Evolutionary conservation across 2,888 invertebrate genomes (phyloP).

Genomic region (Poecilobothrus nobilitatus): DNA sequence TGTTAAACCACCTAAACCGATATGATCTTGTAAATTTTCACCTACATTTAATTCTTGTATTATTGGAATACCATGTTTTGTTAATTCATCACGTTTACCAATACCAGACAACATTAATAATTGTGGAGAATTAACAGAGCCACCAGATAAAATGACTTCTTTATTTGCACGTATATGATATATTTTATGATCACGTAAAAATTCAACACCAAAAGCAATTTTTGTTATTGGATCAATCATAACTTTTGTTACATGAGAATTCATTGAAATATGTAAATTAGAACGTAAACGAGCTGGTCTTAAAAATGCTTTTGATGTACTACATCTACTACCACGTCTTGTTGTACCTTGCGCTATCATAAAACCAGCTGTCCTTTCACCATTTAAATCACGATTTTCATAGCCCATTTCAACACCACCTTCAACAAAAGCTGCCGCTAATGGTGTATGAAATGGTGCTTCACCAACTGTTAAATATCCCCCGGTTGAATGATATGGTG

Average conservation of each 20-base stretch:
- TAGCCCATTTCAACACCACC: constrained; percentile 79
- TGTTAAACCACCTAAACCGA: constrained; percentile 75
- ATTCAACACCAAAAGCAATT: constrained; percentile 74
- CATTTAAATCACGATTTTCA: constrained; percentile 77
- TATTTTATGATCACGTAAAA: constrained; percentile 62
- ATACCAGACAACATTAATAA: constrained; percentile 88
- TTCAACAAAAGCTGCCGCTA: constrained; percentile 72
- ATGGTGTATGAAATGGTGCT: constrained; percentile 77
- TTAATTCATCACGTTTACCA: constrained; percentile 63
- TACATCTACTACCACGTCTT: constrained; percentile 73
- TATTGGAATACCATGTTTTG: constrained; percentile 66
- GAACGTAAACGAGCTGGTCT: constrained; percentile 67
- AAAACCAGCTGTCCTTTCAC: constrained; percentile 76
- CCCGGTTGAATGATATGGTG: constrained; percentile 70
- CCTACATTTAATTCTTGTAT: constrained; percentile 77
- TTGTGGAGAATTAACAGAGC: constrained; percentile 89
- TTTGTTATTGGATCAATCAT: constrained; percentile 65
- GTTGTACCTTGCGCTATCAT: constrained; percentile 81
- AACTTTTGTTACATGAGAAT: constrained; percentile 68
- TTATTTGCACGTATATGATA: constrained; percentile 67
- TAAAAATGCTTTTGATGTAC: constrained; percentile 80
- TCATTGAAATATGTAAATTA: constrained; percentile 79
- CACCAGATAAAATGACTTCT: constrained; percentile 84
- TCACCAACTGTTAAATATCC: constrained; percentile 78
- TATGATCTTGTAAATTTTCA: constrained; percentile 80